Conservation (phyloP, 2,888 invertebrate species). For the Lasioglossum marginatum region DNA sequence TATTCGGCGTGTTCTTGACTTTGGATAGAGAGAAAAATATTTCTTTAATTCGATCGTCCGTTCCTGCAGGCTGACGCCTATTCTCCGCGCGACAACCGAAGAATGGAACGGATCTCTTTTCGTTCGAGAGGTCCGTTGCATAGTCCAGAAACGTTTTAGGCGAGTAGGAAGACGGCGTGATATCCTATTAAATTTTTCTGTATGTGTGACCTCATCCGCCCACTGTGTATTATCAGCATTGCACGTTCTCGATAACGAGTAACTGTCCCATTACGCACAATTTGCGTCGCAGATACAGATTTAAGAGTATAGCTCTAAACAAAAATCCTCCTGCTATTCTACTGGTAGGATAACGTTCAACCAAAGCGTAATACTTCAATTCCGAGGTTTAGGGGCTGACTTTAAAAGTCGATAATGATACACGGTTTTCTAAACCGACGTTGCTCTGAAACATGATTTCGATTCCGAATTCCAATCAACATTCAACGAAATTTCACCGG, state of each 20-base stretch:
- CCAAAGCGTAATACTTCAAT: neutral
- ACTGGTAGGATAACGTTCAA: neutral
- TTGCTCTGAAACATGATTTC: neutral
- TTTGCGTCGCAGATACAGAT: slow-evolving; percentile 38
- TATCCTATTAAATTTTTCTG: slow-evolving; percentile 42
- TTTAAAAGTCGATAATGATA: neutral
- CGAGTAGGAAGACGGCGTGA: neutral
- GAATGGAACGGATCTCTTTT: neutral
- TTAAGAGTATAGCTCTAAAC: slow-evolving; percentile 25
- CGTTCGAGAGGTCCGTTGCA: neutral
- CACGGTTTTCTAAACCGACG: neutral
- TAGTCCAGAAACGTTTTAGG: slow-evolving; percentile 14
- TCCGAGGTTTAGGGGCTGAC: neutral
- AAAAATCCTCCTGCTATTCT: neutral
- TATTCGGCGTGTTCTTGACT: neutral
- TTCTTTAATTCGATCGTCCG: neutral
- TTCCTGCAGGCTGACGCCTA: neutral
- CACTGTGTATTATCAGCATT: slow-evolving; percentile 57
- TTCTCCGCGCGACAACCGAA: neutral
- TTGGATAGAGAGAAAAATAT: slow-evolving; percentile 16
- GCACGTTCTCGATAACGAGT: slow-evolving; percentile 55
- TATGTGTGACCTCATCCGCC: slow-evolving; percentile 59
- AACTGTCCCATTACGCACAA: slow-evolving; percentile 55
- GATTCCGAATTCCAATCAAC: neutral
- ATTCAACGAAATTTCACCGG: neutral